Base-by-base conservation (phyloP, 2,888 invertebrate species). In the Caenorhabditis sulstoni region DNA sequence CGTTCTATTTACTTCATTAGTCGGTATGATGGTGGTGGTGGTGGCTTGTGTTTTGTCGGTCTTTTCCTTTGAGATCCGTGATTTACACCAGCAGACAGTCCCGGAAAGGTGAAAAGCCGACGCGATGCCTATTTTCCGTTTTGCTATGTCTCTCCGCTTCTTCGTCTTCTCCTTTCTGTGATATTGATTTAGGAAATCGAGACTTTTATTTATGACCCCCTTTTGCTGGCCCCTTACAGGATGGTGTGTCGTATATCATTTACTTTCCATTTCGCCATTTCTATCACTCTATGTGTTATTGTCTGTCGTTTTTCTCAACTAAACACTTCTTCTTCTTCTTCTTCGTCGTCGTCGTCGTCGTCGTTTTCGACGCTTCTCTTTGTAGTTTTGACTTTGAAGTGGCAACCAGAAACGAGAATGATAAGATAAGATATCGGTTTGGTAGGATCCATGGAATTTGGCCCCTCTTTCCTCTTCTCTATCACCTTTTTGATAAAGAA, bases 121-220 rank as follows among this genome's bases (percentile, higher is more conserved):
- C n/a, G n/a, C n/a, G 29, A 7, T 29, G 29, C 29, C 4, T 7
- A 29, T 29, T 7, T 7, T 7, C 7, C 29, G 29, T 7, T 29
- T n/a, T 29, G 29, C 7, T 29, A 7, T 29, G 29, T 3, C 41
- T 53, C 55, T 47, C 61, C n/a, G n/a, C n/a, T n/a, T n/a, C 35
- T 12, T 52, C 50, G 11, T 45, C 16, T 61, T 70, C 23, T 58
- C 53, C 23, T 11, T 61, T 55, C 64, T 50, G 71, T 73, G 73
- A 73, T 73, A 73, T 49, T 73, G 73, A 73, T 73, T 73, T 64
- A 64, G 64, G 73, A 57, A 73, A 73, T 73, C 64, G 73, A 64
- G 73, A 64, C 64, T 73, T 73, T 73, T 73, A 64, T 73, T 73
- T 64, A 64, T 73, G 64, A 64, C 64, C 44, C 22, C 49, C 62